phyloP scores from a whole-genome alignment of 2,113 vertebrate genomes.

The Tinamus guttatus region DNA sequence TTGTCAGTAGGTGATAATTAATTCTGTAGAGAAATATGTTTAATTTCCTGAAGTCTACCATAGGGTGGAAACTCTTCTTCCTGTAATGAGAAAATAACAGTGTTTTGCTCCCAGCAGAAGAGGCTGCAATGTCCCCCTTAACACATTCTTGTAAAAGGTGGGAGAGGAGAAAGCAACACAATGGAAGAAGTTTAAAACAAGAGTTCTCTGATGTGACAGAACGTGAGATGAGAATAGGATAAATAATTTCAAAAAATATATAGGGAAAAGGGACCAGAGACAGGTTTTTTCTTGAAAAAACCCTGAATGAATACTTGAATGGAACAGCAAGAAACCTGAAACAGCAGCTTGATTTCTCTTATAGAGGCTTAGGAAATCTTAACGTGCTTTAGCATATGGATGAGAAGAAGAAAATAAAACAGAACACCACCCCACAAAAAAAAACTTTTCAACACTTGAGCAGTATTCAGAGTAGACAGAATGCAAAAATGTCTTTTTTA shows the following conservation, averaged over 20 bases:
- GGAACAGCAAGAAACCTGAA: not conserved
- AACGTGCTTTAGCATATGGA: not conserved
- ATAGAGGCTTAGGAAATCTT: not conserved
- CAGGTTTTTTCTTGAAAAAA: not conserved
- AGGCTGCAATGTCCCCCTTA: not conserved
- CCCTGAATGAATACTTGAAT: not conserved
- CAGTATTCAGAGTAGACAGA: not conserved
- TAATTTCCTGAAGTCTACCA: constrained; percentile 63
- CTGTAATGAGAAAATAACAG: constrained; percentile 50
- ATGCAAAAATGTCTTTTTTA: not conserved
- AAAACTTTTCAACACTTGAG: not conserved
- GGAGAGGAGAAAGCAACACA: not conserved
- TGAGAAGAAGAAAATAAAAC: not conserved
- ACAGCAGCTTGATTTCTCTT: not conserved
- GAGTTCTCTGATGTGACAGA: not conserved
- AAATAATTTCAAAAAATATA: not conserved
- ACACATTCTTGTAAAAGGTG: not conserved
- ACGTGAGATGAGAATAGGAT: not conserved
- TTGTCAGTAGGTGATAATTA: constrained; percentile 69
- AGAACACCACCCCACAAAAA: not conserved
- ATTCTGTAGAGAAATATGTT: constrained; percentile 56
- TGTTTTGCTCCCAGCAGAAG: not conserved
- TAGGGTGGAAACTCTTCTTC: constrained; percentile 32
- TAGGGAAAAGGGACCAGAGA: not conserved
- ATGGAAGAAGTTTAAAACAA: not conserved